These are phyloP conservation scores for Pangasius larnaudii DNA, from an alignment of 2,797 vertebrate genomes.

Conservation along the genomic window DNA sequence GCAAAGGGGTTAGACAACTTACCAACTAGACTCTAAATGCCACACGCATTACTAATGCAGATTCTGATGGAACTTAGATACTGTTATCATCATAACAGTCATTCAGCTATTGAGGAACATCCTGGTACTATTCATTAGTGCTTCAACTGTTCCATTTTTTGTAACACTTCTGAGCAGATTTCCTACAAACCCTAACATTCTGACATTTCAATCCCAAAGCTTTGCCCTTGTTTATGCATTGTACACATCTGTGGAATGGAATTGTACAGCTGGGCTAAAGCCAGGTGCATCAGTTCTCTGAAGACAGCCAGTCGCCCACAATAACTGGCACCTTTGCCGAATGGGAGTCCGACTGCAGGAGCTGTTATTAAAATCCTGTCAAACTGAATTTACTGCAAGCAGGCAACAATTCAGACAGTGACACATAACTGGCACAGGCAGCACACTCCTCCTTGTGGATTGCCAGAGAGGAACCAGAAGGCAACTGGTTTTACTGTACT, in stretches of 20 bases:
- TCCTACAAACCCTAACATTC: background rate
- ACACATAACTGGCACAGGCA: constrained; percentile 31
- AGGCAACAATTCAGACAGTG: constrained; percentile 33
- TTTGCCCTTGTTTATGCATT: constrained; percentile 30
- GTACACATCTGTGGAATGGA: constrained; percentile 43
- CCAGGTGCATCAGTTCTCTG: constrained; percentile 43
- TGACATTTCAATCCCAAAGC: constrained; percentile 46
- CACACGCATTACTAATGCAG: background rate
- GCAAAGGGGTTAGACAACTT: background rate
- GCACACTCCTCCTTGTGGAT: background rate
- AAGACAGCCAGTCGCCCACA: constrained; percentile 36
- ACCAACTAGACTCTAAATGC: background rate
- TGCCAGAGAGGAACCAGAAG: constrained; percentile 8
- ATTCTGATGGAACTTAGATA: background rate
- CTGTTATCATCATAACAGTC: background rate
- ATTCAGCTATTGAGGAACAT: background rate
- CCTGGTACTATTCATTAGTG: background rate
- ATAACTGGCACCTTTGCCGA: constrained; percentile 51
- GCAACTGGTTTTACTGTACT: constrained; percentile 1
- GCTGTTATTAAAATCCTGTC: constrained; percentile 60
- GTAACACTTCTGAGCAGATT: background rate
- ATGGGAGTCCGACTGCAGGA: constrained; percentile 36
- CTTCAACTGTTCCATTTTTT: background rate
- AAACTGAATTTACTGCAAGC: constrained; percentile 44
- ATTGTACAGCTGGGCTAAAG: constrained; percentile 42